Conservation (phyloP, 2,888 invertebrate genomes). For the Erynnis tages region DNA sequence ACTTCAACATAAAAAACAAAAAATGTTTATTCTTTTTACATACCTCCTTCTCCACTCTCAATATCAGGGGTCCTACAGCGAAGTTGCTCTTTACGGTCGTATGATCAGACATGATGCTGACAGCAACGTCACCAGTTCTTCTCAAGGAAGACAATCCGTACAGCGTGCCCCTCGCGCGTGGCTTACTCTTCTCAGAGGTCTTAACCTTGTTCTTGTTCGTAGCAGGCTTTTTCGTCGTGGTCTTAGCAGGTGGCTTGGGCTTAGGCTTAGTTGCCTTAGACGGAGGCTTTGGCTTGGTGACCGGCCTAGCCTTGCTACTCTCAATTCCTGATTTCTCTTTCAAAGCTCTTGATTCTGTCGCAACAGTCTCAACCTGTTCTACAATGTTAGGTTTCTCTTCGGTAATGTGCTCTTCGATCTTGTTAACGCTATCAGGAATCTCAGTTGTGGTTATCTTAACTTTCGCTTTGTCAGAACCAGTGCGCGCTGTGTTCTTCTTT, state of each 20-base stretch:
- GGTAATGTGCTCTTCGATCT: constrained; percentile 45
- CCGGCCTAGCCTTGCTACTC: constrained; percentile 62
- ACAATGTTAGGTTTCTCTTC: constrained; percentile 45
- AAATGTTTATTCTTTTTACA: no score
- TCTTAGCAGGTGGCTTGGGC: constrained; percentile 60
- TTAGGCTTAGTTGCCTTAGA: constrained; percentile 54
- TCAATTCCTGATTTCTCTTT: constrained; percentile 58
- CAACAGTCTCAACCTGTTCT: constrained; percentile 33
- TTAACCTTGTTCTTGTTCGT: constrained; percentile 63
- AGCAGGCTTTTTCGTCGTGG: constrained; percentile 59
- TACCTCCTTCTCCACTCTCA: constrained; percentile 90
- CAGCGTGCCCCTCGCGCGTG: constrained; percentile 88
- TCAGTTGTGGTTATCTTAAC: constrained; percentile 39
- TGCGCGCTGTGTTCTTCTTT: constrained; percentile 67
- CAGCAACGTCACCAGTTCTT: constrained; percentile 90
- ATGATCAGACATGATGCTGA: constrained; percentile 89
- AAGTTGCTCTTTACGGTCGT: constrained; percentile 93
- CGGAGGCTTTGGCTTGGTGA: constrained; percentile 52
- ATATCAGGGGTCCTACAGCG: constrained; percentile 88
- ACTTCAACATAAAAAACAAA: no score
- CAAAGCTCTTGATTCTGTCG: constrained; percentile 54
- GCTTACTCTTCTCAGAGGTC: constrained; percentile 74
- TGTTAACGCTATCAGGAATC: constrained; percentile 42
- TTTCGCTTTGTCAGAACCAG: constrained; percentile 47
- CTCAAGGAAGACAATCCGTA: constrained; percentile 90